Conservation (phyloP, 2,888 invertebrate species). For the Lasioglossum calceatum region DNA sequence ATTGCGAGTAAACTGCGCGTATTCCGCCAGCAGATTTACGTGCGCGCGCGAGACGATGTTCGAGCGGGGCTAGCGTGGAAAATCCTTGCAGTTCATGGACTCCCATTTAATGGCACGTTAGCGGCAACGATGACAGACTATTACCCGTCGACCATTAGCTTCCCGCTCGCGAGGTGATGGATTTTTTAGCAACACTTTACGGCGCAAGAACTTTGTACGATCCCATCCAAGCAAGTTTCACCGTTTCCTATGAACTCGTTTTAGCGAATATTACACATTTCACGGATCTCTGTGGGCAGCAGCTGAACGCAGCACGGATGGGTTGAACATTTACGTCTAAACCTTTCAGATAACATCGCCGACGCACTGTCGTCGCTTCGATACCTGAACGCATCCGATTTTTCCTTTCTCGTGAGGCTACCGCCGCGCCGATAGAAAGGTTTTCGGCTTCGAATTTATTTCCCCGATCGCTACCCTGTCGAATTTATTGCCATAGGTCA, state of each 20-base stretch:
- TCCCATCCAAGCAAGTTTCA: not conserved
- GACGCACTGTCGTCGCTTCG: conserved; percentile 62
- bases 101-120: conserved; percentile 65
- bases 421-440: conserved; percentile 12
- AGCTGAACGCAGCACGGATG: not conserved
- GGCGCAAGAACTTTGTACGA: not conserved
- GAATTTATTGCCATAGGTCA: too few species aligned
- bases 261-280: too few species aligned
- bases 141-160: conserved; percentile 63
- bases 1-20: conserved; percentile 18
- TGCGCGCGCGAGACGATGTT: not conserved
- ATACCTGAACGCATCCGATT: conserved; percentile 42
- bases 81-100: conserved; percentile 32
- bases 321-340: conserved; percentile 64
- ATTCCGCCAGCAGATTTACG: conserved; percentile 12
- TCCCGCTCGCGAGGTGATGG: conserved; percentile 21
- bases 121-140: conserved; percentile 64
- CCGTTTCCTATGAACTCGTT: not conserved
- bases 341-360: conserved; percentile 71
- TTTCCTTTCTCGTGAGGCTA: conserved; percentile 35
- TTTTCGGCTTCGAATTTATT: conserved; percentile 51
- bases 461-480: too few species aligned
- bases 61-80: conserved; percentile 4
- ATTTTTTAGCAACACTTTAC: conserved; percentile 34
- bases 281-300: too few species aligned